Conservation (phyloP, 2,888 invertebrate species). For the Bhutanitis thaidina region DNA sequence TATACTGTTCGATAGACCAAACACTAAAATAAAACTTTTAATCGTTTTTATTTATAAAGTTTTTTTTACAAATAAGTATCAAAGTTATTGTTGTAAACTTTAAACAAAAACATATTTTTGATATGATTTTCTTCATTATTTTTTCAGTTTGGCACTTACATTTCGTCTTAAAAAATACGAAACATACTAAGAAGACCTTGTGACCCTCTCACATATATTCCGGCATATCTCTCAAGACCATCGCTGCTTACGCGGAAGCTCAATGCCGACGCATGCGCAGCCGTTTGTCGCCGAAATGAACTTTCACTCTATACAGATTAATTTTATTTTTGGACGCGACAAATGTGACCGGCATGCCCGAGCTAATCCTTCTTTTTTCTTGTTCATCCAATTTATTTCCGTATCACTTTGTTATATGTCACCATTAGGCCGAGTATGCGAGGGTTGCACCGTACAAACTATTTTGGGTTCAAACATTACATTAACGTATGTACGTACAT, state of each 20-base stretch:
- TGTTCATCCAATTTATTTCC: constrained; percentile 53
- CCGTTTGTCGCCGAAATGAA: constrained; percentile 64
- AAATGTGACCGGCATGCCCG: constrained; percentile 59
- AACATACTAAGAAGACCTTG: constrained; percentile 17
- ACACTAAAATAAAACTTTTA: too few species aligned
- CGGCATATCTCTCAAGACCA: constrained; percentile 45
- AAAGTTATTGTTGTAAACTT: too few species aligned
- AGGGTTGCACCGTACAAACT: constrained; percentile 42
- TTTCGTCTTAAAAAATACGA: neutral
- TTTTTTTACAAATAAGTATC: too few species aligned
- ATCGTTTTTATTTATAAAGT: too few species aligned
- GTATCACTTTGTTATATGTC: constrained; percentile 63
- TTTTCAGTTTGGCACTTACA: neutral
- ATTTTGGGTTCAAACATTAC: constrained; percentile 38
- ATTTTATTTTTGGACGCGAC: constrained; percentile 66
- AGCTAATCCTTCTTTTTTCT: constrained; percentile 56
- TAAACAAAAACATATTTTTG: too few species aligned
- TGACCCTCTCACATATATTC: constrained; percentile 31
- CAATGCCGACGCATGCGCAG: constrained; percentile 44
- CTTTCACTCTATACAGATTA: constrained; percentile 69
- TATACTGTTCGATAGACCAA: too few species aligned
- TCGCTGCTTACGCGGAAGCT: constrained; percentile 46
- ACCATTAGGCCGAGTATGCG: constrained; percentile 58
- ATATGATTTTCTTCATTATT: neutral
- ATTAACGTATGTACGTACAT: constrained; percentile 20